Evolutionary conservation across 2,797 vertebrate genomes (phyloP).

Genomic region (Psittacula echo): DNA sequence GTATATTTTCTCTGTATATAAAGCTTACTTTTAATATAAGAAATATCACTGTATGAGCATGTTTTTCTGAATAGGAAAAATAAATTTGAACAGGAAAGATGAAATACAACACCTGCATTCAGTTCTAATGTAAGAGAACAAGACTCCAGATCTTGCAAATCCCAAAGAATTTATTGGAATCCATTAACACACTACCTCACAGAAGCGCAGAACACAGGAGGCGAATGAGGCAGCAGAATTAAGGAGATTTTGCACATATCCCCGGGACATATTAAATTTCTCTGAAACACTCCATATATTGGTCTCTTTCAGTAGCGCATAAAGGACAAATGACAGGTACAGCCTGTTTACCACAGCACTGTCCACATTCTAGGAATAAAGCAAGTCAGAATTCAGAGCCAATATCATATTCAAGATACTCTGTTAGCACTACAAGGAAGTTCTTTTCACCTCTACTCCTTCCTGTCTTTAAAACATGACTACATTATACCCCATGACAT

Average conservation of each 20-base stretch:
- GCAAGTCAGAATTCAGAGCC: background rate
- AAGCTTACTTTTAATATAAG: background rate
- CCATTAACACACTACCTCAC: conserved; percentile 82
- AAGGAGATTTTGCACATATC: conserved; percentile 90
- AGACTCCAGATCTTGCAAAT: background rate
- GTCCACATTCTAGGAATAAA: conserved; percentile 81
- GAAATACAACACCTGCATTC: background rate
- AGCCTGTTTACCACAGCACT: conserved; percentile 80
- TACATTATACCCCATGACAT: background rate
- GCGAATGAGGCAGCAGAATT: conserved; percentile 89
- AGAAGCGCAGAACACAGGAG: conserved; percentile 92
- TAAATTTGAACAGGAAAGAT: background rate
- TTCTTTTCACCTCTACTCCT: background rate
- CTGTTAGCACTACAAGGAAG: background rate
- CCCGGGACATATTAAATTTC: conserved; percentile 88
- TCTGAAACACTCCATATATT: conserved; percentile 89
- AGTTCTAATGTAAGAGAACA: background rate
- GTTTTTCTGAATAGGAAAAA: background rate
- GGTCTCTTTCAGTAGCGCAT: conserved; percentile 87
- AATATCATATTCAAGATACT: background rate
- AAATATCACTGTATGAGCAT: background rate
- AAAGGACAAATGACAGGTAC: conserved; percentile 89
- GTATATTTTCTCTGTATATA: background rate
- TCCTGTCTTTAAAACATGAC: background rate
- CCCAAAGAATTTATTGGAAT: background rate